Percentiles rank a stretch among this genome's conserved stretches.
These are phyloP conservation scores for Gopherus evgoodei DNA, from an alignment of 2,113 vertebrate species.

Conservation along the genomic window DNA sequence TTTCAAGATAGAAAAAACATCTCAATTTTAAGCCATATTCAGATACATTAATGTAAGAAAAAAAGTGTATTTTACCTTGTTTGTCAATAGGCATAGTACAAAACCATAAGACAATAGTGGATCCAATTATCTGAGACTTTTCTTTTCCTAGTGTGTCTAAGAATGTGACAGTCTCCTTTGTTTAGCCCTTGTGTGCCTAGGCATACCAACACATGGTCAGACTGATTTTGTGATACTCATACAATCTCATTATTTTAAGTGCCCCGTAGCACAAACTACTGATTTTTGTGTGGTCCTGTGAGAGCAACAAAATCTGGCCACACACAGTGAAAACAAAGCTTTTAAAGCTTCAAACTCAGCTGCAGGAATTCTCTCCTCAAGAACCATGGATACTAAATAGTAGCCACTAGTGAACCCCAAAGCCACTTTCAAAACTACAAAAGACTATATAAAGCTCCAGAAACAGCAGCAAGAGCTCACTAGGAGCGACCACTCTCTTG, in stretches of 20 bases:
- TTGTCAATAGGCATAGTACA: neutral
- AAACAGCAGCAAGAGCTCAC: conserved; percentile 68
- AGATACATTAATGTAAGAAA: neutral
- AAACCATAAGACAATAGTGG: neutral
- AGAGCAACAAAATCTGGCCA: conserved; percentile 68
- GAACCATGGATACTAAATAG: conserved; percentile 68
- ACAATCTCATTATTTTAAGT: conserved; percentile 46
- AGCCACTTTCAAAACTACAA: conserved; percentile 66
- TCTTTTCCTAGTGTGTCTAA: neutral
- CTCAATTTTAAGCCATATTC: neutral
- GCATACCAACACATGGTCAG: conserved; percentile 35
- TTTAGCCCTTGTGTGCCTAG: neutral
- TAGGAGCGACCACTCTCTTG: conserved; percentile 58
- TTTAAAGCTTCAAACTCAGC: conserved; percentile 65
- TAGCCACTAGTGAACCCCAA: conserved; percentile 62
- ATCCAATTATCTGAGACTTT: neutral
- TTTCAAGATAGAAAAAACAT: conserved; percentile 34
- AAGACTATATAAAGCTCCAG: conserved; percentile 63
- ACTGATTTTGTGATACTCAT: neutral
- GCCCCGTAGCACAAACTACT: conserved; percentile 60
- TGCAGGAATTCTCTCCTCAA: conserved; percentile 61
- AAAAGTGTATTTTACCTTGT: conserved; percentile 3
- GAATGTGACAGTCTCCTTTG: conserved; percentile 11
- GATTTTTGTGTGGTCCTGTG: conserved; percentile 68
- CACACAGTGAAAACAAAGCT: conserved; percentile 59